A percentile compares a stretch with the other conserved stretches of the same genome.
Evolutionary conservation across 2,888 invertebrate genomes (phyloP).

Genomic region (Latrodectus hesperus): DNA sequence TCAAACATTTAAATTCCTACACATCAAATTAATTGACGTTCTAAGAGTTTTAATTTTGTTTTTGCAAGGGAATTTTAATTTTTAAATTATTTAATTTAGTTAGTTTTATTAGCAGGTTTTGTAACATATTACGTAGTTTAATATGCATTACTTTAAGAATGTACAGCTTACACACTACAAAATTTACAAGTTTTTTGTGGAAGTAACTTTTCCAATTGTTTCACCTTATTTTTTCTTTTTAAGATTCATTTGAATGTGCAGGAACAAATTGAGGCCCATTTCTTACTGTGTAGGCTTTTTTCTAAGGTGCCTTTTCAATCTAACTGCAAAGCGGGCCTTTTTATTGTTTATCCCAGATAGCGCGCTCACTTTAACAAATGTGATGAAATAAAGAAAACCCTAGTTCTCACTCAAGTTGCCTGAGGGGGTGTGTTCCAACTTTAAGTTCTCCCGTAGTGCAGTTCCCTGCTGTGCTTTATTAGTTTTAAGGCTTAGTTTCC

Average conservation of each 20-base stretch:
- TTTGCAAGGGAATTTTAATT: no score
- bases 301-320: not conserved
- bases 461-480: constrained; percentile 30
- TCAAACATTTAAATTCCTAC: no score
- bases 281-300: not conserved
- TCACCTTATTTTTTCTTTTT: not conserved
- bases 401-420: constrained; percentile 11
- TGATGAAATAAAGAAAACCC: constrained; percentile 44
- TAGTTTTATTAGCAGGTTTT: no score
- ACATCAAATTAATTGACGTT: no score
- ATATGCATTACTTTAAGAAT: no score
- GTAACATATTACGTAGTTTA: no score
- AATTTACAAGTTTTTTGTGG: no score
- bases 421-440: constrained; percentile 26
- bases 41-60: no score
- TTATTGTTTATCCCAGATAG: constrained; percentile 8
- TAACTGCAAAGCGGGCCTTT: constrained; percentile 18
- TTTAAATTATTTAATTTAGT: no score
- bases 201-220: no score
- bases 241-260: not conserved
- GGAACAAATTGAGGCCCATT: not conserved
- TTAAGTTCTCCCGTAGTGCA: not conserved
- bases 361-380: constrained; percentile 43
- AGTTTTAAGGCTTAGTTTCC: constrained; percentile 11
- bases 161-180: no score